Percentiles rank a stretch among this genome's conserved stretches.
Evolutionary conservation across 2,797 vertebrate genomes (phyloP).

Genomic region (Manis crassicaudata): DNA sequence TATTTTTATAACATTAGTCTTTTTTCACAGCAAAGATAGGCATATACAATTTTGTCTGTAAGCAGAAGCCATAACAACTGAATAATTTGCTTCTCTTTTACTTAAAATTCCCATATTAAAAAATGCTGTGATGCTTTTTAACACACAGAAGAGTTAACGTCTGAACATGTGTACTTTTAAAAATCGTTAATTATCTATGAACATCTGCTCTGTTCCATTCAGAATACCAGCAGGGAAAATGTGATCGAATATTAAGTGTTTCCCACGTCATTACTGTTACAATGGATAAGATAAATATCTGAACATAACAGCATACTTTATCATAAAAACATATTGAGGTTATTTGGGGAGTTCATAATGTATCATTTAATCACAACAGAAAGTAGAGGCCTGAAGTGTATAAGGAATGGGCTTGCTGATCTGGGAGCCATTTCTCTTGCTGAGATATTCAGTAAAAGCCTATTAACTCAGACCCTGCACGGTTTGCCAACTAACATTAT

Average conservation of each 20-base stretch:
- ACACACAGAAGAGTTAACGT: background rate
- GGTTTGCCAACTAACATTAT: background rate
- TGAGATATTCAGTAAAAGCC: background rate
- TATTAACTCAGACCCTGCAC: background rate
- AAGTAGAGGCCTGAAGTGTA: background rate
- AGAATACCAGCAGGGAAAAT: constrained; percentile 28
- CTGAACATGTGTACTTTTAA: constrained; percentile 1
- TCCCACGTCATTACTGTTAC: constrained; percentile 46
- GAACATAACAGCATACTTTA: constrained; percentile 47
- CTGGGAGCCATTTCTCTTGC: background rate
- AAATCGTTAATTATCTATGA: constrained; percentile 32
- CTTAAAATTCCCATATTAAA: background rate
- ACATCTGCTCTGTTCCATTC: constrained; percentile 51
- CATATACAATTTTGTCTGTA: background rate
- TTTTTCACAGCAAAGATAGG: background rate
- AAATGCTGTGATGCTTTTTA: background rate
- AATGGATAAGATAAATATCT: constrained; percentile 67
- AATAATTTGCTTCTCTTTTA: background rate
- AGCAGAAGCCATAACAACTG: background rate
- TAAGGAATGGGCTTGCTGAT: background rate
- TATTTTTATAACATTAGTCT: background rate
- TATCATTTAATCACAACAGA: constrained; percentile 60
- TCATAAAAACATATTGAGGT: constrained; percentile 62
- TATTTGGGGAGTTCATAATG: constrained; percentile 55
- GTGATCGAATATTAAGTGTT: constrained; percentile 22